A percentile compares a stretch with the other conserved stretches of the same genome.
These are phyloP conservation scores for Aplidium turbinatum DNA, from an alignment of 23 tunicate species.

Conservation along the genomic window DNA sequence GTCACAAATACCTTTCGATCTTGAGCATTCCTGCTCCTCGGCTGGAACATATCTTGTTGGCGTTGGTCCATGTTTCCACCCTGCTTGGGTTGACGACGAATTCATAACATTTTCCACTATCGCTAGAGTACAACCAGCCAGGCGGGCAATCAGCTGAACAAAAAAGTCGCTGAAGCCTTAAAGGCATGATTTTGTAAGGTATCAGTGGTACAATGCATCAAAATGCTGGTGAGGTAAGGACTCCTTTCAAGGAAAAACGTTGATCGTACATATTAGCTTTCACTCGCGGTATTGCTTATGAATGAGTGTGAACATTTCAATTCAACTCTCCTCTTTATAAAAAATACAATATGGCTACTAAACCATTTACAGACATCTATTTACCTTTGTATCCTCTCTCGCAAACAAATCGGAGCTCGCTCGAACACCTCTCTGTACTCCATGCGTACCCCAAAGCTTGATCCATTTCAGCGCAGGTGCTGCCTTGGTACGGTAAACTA, in stretches of 20 bases:
- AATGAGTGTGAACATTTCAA: neutral
- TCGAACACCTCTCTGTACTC: slow-evolving; percentile 48
- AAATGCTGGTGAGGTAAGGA: no score
- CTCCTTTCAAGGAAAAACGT: no score
- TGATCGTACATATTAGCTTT: no score
- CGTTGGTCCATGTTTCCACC: slow-evolving; percentile 61
- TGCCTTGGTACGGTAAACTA: slow-evolving; percentile 63
- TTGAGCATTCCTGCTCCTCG: slow-evolving; percentile 72
- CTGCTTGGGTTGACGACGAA: slow-evolving; percentile 58
- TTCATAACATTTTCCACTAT: slow-evolving; percentile 81
- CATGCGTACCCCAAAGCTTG: slow-evolving; percentile 19
- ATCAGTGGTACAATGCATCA: no score
- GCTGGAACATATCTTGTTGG: slow-evolving; percentile 51
- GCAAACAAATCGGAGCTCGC: slow-evolving; percentile 54
- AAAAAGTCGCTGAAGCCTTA: no score
- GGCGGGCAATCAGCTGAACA: slow-evolving; percentile 69
- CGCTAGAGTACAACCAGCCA: slow-evolving; percentile 52
- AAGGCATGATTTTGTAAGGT: no score
- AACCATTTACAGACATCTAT: neutral
- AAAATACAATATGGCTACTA: neutral
- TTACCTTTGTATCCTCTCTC: slow-evolving; percentile 77
- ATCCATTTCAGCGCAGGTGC: slow-evolving; percentile 55
- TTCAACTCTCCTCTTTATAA: neutral
- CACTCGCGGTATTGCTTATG: no score
- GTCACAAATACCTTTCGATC: slow-evolving; percentile 47